Percentiles rank a stretch among this genome's conserved stretches.
Conservation (phyloP, 2,888 invertebrate genomes). For the Branchellion lobata region DNA sequence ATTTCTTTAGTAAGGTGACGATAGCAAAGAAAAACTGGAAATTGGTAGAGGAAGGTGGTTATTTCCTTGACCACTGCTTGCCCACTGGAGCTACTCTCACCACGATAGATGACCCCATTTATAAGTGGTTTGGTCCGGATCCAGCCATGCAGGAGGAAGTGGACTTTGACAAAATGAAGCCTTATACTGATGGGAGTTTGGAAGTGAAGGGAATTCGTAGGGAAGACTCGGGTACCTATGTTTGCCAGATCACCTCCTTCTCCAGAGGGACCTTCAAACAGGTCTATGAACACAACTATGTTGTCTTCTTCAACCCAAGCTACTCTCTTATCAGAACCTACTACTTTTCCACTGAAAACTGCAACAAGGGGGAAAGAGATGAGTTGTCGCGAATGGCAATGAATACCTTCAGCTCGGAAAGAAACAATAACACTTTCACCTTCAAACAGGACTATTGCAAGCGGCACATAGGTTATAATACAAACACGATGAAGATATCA, state of each 20-base stretch:
- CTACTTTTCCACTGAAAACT: conserved; percentile 31
- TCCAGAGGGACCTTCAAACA: background rate
- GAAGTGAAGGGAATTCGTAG: background rate
- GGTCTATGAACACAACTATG: conserved; percentile 10
- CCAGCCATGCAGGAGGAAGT: background rate
- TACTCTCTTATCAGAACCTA: background rate
- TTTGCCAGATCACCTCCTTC: conserved; percentile 6
- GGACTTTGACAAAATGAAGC: background rate
- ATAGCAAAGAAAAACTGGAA: background rate
- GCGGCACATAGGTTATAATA: background rate
- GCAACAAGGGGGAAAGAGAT: background rate
- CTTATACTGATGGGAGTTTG: conserved; percentile 1
- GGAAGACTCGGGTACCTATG: conserved; percentile 12
- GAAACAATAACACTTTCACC: background rate
- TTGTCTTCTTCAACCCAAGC: conserved; percentile 21
- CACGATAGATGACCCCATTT: conserved; percentile 10
- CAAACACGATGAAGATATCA: background rate
- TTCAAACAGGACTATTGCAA: conserved; percentile 18
- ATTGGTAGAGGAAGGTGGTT: conserved; percentile 21
- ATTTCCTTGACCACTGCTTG: background rate
- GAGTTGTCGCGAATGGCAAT: background rate
- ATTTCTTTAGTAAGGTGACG: conserved; percentile 23
- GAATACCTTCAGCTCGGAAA: background rate
- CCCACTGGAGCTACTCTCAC: background rate
- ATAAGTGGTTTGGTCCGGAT: conserved; percentile 36